phyloP scores from a whole-genome alignment of 2,888 invertebrate species.

The Lepidonotus clava region DNA sequence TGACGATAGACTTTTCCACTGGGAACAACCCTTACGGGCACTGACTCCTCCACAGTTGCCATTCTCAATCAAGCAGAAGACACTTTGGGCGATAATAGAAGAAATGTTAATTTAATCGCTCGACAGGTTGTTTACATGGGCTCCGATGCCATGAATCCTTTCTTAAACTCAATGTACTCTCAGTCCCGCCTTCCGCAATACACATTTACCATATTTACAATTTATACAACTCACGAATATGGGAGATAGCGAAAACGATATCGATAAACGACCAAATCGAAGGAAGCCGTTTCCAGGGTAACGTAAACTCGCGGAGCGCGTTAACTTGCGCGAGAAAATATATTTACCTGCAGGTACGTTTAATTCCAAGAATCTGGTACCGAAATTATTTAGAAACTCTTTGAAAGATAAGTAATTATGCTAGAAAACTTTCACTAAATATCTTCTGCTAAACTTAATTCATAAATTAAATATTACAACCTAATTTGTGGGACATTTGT shows the following conservation, averaged over 20 bases:
- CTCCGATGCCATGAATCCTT: background rate
- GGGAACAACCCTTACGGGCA: conserved; percentile 68
- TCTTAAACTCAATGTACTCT: too few relatives aligned
- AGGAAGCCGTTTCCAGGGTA: conserved; percentile 22
- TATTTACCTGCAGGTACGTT: background rate
- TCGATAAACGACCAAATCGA: background rate
- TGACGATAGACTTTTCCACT: conserved; percentile 80
- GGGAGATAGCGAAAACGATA: too few relatives aligned
- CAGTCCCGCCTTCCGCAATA: too few relatives aligned
- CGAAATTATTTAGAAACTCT: background rate
- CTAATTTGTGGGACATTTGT: too few relatives aligned
- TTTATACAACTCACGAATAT: too few relatives aligned
- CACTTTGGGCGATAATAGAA: conserved; percentile 5
- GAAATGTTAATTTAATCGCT: background rate
- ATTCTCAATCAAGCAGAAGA: background rate
- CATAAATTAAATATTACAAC: too few relatives aligned
- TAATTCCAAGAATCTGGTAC: background rate
- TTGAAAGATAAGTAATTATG: too few relatives aligned
- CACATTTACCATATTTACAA: too few relatives aligned
- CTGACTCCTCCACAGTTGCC: conserved; percentile 47
- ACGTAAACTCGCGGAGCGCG: background rate
- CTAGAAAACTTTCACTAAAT: too few relatives aligned
- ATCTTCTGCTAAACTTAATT: too few relatives aligned
- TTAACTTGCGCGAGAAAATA: conserved; percentile 1
- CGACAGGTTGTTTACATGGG: background rate